phyloP scores from a whole-genome alignment of 2,113 vertebrate species.

The Poecilia latipinna region DNA sequence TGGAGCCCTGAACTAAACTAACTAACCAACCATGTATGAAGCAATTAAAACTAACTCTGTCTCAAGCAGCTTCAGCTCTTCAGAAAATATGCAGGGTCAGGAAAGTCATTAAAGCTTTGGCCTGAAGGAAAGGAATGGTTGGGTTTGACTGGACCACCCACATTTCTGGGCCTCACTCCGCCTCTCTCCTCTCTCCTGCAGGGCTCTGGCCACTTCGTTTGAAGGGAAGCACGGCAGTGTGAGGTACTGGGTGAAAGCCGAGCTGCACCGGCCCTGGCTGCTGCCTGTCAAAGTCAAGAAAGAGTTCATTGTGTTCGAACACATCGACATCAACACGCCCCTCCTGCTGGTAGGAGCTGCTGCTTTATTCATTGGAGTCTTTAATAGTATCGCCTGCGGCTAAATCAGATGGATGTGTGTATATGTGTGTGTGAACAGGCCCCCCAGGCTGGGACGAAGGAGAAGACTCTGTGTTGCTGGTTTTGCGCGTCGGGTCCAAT shows the following conservation, averaged over 20 bases:
- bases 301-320: slow-evolving; percentile 99
- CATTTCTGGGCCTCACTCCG: slow-evolving; percentile 8
- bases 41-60: not conserved
- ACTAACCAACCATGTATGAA: not conserved
- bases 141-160: slow-evolving; percentile 16
- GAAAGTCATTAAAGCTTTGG: not conserved
- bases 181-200: slow-evolving; percentile 58
- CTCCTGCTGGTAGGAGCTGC: slow-evolving; percentile 90
- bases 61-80: not conserved
- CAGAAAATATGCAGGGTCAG: not conserved
- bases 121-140: not conserved
- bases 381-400: not conserved
- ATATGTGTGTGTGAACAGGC: slow-evolving; percentile 81
- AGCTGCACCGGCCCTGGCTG: slow-evolving; percentile 96
- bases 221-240: slow-evolving; percentile 98
- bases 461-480: slow-evolving; percentile 99
- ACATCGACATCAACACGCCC: slow-evolving; percentile 99
- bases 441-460: slow-evolving; percentile 96
- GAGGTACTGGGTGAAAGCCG: slow-evolving; percentile 98
- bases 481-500: slow-evolving; percentile 98
- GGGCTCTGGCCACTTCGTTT: slow-evolving; percentile 99
- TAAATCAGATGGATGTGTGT: slow-evolving; percentile 33
- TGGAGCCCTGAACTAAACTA: not conserved
- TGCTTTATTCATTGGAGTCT: not conserved
- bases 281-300: slow-evolving; percentile 97